Evolutionary conservation across 2,888 invertebrate species (phyloP).

Genomic region (Campoplex nolae): DNA sequence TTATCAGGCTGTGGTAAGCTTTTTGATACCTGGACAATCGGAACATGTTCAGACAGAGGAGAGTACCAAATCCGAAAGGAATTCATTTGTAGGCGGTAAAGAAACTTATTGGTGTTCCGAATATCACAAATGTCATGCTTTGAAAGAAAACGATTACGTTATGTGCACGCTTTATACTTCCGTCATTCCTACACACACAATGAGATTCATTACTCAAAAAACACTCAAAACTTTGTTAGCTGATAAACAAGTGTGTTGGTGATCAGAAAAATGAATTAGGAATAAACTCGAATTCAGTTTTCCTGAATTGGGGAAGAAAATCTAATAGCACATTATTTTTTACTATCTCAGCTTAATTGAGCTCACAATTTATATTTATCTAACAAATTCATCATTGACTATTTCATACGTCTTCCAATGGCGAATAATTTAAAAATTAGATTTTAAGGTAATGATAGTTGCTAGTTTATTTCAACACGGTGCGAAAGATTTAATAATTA

Average conservation of each 20-base stretch:
- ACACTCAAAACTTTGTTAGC: conserved; percentile 87
- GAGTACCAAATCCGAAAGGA: conserved; percentile 45
- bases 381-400: background rate
- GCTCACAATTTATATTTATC: background rate
- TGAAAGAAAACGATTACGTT: conserved; percentile 88
- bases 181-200: conserved; percentile 90
- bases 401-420: background rate
- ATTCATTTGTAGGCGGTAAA: conserved; percentile 81
- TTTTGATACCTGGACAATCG: conserved; percentile 77
- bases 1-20: conserved; percentile 88
- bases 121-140: conserved; percentile 94
- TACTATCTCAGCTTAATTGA: background rate
- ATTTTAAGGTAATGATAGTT: too few species aligned
- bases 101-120: conserved; percentile 95
- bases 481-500: background rate
- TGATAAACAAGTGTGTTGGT: conserved; percentile 91
- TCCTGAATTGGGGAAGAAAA: conserved; percentile 1
- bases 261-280: conserved; percentile 70
- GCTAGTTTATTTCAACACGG: background rate
- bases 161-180: conserved; percentile 91
- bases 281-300: background rate
- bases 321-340: background rate
- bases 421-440: background rate
- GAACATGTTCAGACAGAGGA: conserved; percentile 65
- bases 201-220: conserved; percentile 89